A percentile compares a stretch with the other conserved stretches of the same genome.
These are phyloP conservation scores for Albula glossodonta DNA, from an alignment of 2,113 vertebrate genomes.

Conservation along the genomic window DNA sequence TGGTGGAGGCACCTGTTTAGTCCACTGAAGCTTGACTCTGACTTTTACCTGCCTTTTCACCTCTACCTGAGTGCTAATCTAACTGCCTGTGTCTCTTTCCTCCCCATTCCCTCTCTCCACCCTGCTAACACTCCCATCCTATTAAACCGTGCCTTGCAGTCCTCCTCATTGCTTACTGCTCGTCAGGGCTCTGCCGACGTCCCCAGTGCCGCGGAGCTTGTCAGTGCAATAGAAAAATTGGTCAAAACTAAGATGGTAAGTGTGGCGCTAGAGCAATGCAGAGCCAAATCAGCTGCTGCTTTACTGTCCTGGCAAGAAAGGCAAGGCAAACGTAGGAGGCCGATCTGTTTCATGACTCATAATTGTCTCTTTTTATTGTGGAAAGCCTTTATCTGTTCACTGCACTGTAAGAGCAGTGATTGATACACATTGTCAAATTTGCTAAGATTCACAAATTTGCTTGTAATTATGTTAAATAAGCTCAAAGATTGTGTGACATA, in stretches of 20 bases:
- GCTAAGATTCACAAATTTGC: background rate
- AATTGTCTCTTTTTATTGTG: background rate
- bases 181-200: conserved; percentile 87
- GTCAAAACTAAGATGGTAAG: conserved; percentile 99
- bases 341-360: background rate
- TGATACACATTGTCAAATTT: background rate
- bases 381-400: background rate
- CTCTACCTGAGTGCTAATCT: background rate
- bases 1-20: background rate
- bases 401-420: background rate
- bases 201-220: conserved; percentile 95
- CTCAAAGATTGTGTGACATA: background rate
- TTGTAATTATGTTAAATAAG: no score
- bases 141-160: conserved; percentile 79
- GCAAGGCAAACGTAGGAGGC: background rate
- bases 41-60: background rate
- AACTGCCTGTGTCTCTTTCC: conserved; percentile 26
- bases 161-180: conserved; percentile 89
- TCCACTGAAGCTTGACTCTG: background rate
- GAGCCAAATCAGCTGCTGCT: background rate
- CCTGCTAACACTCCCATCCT: conserved; percentile 70
- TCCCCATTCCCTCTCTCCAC: conserved; percentile 20
- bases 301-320: background rate
- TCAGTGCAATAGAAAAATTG: conserved; percentile 98
- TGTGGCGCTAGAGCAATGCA: conserved; percentile 52